Percentiles rank a stretch among this genome's conserved stretches.
These are phyloP conservation scores for Aleadryas rufinucha DNA, from an alignment of 2,113 vertebrate species.

Conservation along the genomic window DNA sequence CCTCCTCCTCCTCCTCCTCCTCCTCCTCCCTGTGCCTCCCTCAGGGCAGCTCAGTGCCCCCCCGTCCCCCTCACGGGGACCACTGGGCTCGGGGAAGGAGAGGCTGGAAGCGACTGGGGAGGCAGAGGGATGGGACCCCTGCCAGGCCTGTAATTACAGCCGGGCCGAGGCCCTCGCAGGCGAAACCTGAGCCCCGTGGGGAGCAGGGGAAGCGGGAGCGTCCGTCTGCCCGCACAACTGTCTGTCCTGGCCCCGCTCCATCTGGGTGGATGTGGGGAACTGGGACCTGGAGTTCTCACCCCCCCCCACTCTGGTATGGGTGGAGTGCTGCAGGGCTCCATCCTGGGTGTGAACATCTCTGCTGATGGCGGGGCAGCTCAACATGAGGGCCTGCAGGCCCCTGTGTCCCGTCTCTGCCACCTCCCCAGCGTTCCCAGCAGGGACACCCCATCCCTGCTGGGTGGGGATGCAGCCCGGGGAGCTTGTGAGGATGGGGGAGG, in stretches of 20 bases:
- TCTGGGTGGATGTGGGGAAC: neutral
- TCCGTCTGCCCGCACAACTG: neutral
- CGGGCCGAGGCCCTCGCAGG: accelerated
- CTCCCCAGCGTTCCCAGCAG: neutral
- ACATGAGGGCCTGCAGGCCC: neutral
- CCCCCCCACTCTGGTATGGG: accelerated
- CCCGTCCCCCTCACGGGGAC: accelerated
- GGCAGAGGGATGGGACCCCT: neutral
- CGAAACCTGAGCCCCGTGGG: neutral
- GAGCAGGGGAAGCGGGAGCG: neutral
- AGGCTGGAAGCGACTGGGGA: neutral
- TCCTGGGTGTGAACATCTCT: neutral
- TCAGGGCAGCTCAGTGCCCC: neutral
- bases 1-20: neutral
- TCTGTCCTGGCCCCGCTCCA: neutral
- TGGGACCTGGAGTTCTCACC: neutral
- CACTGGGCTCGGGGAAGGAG: neutral
- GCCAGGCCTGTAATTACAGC: conserved; percentile 27
- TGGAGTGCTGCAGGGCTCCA: neutral
- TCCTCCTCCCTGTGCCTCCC: neutral
- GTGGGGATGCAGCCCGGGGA: neutral
- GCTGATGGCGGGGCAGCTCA: accelerated
- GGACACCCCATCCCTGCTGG: neutral
- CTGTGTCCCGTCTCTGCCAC: neutral
- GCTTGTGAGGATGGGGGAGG: neutral